Conservation (phyloP, 2,113 vertebrate species). For the Aegithalos caudatus region DNA sequence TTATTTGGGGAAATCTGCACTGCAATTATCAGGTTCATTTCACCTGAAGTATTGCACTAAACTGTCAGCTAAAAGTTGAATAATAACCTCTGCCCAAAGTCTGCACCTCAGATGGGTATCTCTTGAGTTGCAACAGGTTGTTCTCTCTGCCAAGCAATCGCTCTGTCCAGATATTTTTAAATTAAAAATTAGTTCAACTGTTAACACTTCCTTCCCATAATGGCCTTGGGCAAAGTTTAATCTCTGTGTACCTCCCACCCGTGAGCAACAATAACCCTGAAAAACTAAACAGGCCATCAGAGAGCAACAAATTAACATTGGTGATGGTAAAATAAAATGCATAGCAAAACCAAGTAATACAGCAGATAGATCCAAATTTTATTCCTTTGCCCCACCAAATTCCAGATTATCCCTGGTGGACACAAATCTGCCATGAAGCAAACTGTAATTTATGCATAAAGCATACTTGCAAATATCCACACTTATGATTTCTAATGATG, state of each 20-base stretch:
- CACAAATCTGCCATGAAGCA: background rate
- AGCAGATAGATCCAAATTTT: background rate
- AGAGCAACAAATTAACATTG: background rate
- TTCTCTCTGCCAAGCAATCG: background rate
- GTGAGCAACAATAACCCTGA: background rate
- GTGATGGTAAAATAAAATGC: background rate
- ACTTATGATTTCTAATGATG: background rate
- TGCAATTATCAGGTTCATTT: conserved; percentile 7
- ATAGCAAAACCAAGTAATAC: background rate
- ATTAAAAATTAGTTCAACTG: background rate
- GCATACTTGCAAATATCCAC: background rate
- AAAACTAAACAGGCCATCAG: background rate
- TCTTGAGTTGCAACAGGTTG: background rate
- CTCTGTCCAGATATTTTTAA: background rate
- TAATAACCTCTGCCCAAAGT: background rate
- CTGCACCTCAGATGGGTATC: background rate
- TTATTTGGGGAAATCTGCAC: conserved; percentile 16
- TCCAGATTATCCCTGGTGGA: background rate
- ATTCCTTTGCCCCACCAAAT: background rate
- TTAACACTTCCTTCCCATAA: background rate
- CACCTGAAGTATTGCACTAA: background rate
- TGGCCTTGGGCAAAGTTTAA: background rate
- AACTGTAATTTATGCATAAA: background rate
- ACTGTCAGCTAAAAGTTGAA: background rate
- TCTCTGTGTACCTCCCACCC: background rate